phyloP scores from a whole-genome alignment of 1,140 invertebrate species.

The Dufourea novaeangliae region DNA sequence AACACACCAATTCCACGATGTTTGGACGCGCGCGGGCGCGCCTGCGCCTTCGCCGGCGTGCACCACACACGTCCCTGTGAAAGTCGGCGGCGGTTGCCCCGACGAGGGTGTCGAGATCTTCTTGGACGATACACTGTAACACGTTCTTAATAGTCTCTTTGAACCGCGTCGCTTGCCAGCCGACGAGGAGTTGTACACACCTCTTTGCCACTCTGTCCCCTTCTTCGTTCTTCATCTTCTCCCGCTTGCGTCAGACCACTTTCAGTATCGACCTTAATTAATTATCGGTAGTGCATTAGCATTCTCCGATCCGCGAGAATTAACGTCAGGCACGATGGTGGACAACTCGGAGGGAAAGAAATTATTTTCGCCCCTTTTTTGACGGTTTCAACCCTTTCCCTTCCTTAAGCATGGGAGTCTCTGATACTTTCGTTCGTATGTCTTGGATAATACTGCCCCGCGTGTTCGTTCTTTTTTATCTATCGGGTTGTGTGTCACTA shows the following conservation, averaged over 20 bases:
- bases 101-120: conserved; percentile 60
- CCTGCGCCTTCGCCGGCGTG: not conserved
- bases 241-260: conserved; percentile 64
- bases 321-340: conserved; percentile 8
- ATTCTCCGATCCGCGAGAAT: conserved; percentile 36
- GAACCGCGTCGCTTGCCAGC: conserved; percentile 64
- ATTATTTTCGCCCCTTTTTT: conserved; percentile 14
- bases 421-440: not conserved
- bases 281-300: conserved; percentile 68
- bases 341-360: conserved; percentile 9
- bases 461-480: no score
- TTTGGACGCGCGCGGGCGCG: conserved; percentile 24
- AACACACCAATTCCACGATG: conserved; percentile 60
- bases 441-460: no score
- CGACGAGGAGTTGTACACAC: conserved; percentile 57
- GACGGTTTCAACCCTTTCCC: no score
- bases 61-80: conserved; percentile 7
- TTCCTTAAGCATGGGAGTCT: not conserved
- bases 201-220: conserved; percentile 60
- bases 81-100: conserved; percentile 16
- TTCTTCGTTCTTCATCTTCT: conserved; percentile 53
- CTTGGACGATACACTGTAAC: conserved; percentile 70
- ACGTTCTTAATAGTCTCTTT: conserved; percentile 66
- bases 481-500: no score
- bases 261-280: conserved; percentile 71